Conservation (phyloP, 1,140 invertebrate genomes). For the Sarcophaga peregrina region DNA sequence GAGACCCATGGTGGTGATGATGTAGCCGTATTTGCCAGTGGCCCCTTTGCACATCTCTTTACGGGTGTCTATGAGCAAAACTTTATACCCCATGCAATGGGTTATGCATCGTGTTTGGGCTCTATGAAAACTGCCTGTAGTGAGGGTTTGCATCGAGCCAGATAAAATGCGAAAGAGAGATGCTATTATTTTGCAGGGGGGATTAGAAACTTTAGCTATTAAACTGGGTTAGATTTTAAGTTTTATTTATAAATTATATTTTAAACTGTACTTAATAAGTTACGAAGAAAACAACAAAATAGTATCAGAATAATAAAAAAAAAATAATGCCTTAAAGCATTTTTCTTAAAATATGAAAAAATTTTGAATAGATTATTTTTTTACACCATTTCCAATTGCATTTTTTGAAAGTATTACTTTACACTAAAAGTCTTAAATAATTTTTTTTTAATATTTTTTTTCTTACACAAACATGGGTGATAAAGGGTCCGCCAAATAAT, state of each 20-base stretch:
- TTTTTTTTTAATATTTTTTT: too few relatives aligned
- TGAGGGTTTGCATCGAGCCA: conserved; percentile 25
- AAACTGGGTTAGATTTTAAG: neutral
- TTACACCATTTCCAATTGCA: too few relatives aligned
- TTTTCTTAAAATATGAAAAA: too few relatives aligned
- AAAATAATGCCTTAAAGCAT: too few relatives aligned
- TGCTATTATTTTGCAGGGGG: neutral
- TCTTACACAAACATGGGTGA: too few relatives aligned
- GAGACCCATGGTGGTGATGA: conserved; percentile 72
- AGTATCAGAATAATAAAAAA: neutral
- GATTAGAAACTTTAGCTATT: neutral
- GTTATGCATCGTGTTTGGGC: conserved; percentile 75
- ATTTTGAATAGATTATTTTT: too few relatives aligned
- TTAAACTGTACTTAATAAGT: conserved; percentile 1
- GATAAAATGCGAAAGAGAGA: neutral
- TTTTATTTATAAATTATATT: neutral
- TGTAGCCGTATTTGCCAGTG: conserved; percentile 72
- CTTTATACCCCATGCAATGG: conserved; percentile 76
- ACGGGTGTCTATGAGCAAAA: conserved; percentile 77
- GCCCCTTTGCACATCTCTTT: conserved; percentile 76
- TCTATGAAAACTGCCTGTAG: conserved; percentile 35
- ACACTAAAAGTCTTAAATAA: too few relatives aligned
- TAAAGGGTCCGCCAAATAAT: too few relatives aligned
- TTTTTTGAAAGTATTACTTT: too few relatives aligned
- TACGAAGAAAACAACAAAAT: neutral